phyloP scores from a whole-genome alignment of 2,888 invertebrate genomes.

The Leptogaster cylindrica region DNA sequence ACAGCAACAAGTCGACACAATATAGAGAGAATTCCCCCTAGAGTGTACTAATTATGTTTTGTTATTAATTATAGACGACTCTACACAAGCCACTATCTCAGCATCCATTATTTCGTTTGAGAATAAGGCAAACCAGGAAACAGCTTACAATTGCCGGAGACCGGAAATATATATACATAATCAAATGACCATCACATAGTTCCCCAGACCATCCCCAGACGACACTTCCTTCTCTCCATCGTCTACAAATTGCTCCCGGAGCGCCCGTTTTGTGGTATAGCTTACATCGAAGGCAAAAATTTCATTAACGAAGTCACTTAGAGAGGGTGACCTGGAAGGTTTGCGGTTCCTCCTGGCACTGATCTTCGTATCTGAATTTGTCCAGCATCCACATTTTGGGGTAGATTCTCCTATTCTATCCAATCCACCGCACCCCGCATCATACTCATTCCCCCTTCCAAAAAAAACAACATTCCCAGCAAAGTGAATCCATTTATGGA shows the following conservation, averaged over 20 bases:
- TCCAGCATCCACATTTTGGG: slow-evolving; percentile 19
- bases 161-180: slow-evolving; percentile 6
- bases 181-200: slow-evolving; percentile 6
- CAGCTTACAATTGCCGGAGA: background rate
- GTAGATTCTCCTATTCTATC: slow-evolving; percentile 18
- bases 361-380: slow-evolving; percentile 26
- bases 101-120: background rate
- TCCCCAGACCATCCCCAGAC: background rate
- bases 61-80: slow-evolving; percentile 27
- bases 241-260: slow-evolving; percentile 33
- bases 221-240: slow-evolving; percentile 17
- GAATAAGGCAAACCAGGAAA: background rate
- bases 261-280: slow-evolving; percentile 32
- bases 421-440: too few species aligned
- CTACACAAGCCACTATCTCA: slow-evolving; percentile 14
- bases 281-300: slow-evolving; percentile 35
- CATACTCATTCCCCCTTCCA: too few species aligned
- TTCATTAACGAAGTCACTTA: slow-evolving; percentile 40
- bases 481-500: slow-evolving; percentile 22
- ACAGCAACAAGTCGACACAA: too few species aligned
- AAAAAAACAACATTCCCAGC: too few species aligned
- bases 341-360: slow-evolving; percentile 32
- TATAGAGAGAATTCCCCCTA: too few species aligned
- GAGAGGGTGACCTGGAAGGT: slow-evolving; percentile 27
- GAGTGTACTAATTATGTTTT: slow-evolving; percentile 8